Conservation (phyloP, 2,888 invertebrate genomes). For the Caenorhabditis doughertyi region DNA sequence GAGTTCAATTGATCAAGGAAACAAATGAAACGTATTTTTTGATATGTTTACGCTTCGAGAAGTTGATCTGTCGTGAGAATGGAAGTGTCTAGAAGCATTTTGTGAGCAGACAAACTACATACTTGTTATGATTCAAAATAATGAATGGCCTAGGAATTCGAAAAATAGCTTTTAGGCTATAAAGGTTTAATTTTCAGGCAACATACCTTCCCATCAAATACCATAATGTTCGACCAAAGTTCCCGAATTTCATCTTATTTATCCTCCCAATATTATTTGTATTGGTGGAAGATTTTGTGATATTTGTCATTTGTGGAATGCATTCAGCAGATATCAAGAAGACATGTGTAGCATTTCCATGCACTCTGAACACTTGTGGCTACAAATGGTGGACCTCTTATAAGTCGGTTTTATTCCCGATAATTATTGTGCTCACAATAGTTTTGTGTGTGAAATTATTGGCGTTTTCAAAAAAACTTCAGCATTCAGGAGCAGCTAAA, state of each 20-base stretch:
- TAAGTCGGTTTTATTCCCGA: constrained; percentile 44
- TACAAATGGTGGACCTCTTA: constrained; percentile 56
- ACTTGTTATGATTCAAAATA: too few species aligned
- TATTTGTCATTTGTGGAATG: constrained; percentile 40
- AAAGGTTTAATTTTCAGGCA: constrained; percentile 22
- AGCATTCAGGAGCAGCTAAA: constrained; percentile 15
- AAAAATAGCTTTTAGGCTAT: too few species aligned
- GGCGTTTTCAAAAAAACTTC: constrained; percentile 29
- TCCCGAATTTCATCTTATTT: constrained; percentile 12
- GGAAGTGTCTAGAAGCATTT: too few species aligned
- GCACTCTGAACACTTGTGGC: constrained; percentile 41
- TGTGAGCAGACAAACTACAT: too few species aligned
- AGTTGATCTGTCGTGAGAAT: too few species aligned
- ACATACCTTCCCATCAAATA: constrained; percentile 52
- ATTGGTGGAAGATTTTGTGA: constrained; percentile 36
- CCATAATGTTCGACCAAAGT: constrained; percentile 22
- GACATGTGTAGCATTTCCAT: constrained; percentile 41
- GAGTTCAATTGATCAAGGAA: neutral
- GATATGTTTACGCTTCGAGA: neutral
- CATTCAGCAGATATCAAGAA: constrained; percentile 8
- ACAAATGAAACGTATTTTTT: neutral
- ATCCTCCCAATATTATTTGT: constrained; percentile 20
- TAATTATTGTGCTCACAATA: constrained; percentile 43
- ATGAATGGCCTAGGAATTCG: neutral
- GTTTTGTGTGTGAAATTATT: constrained; percentile 33